A percentile compares a stretch with the other conserved stretches of the same genome.
phyloP scores from a whole-genome alignment of 2,113 vertebrate species.

The Micronycteris hirsuta region DNA sequence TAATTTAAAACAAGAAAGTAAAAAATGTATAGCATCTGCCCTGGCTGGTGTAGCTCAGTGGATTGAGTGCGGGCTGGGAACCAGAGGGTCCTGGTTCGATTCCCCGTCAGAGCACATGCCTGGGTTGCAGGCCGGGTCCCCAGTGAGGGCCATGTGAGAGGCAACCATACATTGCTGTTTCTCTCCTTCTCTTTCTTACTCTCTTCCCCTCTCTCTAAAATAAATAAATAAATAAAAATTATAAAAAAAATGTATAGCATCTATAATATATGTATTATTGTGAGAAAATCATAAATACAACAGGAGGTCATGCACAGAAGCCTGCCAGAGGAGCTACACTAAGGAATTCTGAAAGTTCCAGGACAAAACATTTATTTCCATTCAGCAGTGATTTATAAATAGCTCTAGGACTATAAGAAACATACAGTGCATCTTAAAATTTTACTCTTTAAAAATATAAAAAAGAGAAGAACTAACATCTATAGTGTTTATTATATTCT shows the following conservation, averaged over 20 bases:
- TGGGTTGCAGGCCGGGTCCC: too few species aligned
- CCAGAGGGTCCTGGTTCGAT: too few species aligned
- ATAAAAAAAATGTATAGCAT: background rate
- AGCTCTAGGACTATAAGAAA: background rate
- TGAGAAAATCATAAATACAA: background rate
- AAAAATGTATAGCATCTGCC: background rate
- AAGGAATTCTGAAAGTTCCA: background rate
- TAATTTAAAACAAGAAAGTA: background rate
- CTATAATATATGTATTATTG: background rate
- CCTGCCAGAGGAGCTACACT: background rate
- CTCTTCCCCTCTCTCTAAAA: too few species aligned
- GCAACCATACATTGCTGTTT: too few species aligned
- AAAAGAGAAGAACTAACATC: background rate
- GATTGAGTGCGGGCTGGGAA: too few species aligned
- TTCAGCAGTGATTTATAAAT: background rate
- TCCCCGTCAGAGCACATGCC: too few species aligned
- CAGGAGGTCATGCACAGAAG: background rate
- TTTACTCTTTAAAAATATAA: background rate
- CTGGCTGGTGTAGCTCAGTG: too few species aligned
- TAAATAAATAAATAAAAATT: too few species aligned
- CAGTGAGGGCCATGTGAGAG: too few species aligned
- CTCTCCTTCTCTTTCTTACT: too few species aligned
- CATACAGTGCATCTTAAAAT: background rate
- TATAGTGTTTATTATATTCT: background rate
- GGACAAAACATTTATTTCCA: background rate